Evolutionary conservation across 2,797 vertebrate genomes (phyloP), one percentile per base, ranked within the genome.

Genomic region (Lemur catta): DNA sequence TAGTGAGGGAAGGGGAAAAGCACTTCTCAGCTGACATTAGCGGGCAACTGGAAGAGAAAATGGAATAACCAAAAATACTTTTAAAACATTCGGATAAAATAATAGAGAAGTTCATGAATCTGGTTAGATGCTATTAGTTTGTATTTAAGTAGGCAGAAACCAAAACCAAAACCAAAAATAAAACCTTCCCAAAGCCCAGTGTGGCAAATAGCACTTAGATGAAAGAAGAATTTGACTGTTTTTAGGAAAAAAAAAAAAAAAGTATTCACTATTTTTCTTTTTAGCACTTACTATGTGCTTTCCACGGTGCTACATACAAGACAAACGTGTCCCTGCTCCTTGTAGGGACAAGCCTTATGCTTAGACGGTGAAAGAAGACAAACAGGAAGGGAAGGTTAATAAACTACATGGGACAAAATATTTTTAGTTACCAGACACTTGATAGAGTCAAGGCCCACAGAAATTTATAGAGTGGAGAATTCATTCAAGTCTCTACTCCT

Each of bases 1-100:
- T 91, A 96, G 89, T 89, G 59, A 93, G 41, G 94, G 59, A 95
- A 92, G 38, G 35, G 50, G 63, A 85, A 95, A 69, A 69, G 48
- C 18, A 22, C 72, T 78, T 75, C 71, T 86, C 41, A 35, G 72
- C 84, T 92, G 91, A 92, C 90, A 78, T 91, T 50, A 90, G 38
- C 79, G 57, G 65, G 13, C 81, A 85, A 14, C n/a, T 67, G 82
- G 75, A 81, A 94, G 57, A 3, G 9, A 79, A 50, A 79, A 17
- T 87, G 24, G 57, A 93, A 48, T 41, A 67, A 86, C 35, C 41
- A 76, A 61, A 85, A 71, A 43, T 38, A 55, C 18, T 75, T 79
- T 33, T 61, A 69, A 91, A 93, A 76, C 9, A 80, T 26, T 26
- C 65, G 35, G 24, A 76, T 72, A 67, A 86, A 82, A 17, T 69